Base-by-base conservation (phyloP, 2,797 vertebrate genomes). In the Rhynchonycteris naso region DNA sequence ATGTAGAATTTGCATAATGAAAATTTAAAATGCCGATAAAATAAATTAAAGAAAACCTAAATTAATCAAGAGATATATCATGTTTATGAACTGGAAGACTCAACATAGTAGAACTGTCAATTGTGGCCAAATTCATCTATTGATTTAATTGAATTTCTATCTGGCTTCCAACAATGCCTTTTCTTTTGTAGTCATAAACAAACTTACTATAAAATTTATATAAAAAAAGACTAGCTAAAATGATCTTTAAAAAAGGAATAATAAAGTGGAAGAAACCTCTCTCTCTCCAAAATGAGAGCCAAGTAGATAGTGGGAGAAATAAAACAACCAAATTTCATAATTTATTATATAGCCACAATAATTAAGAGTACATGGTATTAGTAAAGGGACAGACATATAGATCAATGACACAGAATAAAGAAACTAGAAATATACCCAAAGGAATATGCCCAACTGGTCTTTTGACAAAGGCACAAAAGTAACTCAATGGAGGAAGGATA, bases 11-110 rank as follows among this genome's bases (percentile, higher is more conserved):
- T 72, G 2, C 66, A 22, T 35, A 16, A 35, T 58, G 4, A 75
- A 92, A 95, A 80, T 69, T 83, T 56, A 82, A 93, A 58, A 8
- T 74, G 19, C 7, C 28, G 12, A 87, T 85, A 16, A 83, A 91
- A 69, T 24, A 86, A 86, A 71, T 28, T 30, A 56, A 82, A 59
- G 72, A 35, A 83, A 78, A 81, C 21, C 10, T 75, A 88, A 80
- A 80, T 28, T 65, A 80, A 71, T 54, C 5, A 69, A 90, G 52
- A 91, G 58, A 65, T 6, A 69, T 24, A 80, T 7, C 24, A 43
- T 26, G 14, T 79, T 78, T 43, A 43, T 43, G 43, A 43, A 43
- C 43, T 43, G 43, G 43, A 43, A 43, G 43, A 43, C 43, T 43
- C 28, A 38, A 18, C 8, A 13, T 69, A 81, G 59, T 56, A 74